Evolutionary conservation across 2,797 vertebrate species (phyloP).

Genomic region (Lacerta bilineata): DNA sequence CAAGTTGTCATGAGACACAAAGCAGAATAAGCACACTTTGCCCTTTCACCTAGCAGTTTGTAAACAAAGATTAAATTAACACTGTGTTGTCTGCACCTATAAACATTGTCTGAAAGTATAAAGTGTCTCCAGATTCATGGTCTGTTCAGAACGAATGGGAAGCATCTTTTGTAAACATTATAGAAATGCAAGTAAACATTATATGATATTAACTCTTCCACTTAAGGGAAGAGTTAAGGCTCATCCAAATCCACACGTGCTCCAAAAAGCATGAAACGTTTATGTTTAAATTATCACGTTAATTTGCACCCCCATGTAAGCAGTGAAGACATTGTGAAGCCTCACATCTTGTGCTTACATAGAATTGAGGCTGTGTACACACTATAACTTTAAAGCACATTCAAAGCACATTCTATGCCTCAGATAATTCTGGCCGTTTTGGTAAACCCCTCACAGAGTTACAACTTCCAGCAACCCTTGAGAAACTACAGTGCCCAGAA

Average conservation of each 20-base stretch:
- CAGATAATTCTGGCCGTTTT: too few species aligned
- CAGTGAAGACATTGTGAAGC: background rate
- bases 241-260: constrained; percentile 10
- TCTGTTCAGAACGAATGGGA: constrained; percentile 10
- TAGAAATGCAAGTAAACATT: constrained; percentile 31
- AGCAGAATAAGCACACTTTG: constrained; percentile 60
- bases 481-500: too few species aligned
- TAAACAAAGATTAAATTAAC: constrained; percentile 69
- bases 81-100: constrained; percentile 57
- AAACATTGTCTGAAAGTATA: constrained; percentile 47
- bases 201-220: background rate
- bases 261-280: background rate
- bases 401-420: too few species aligned
- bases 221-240: background rate
- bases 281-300: background rate
- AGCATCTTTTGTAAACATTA: constrained; percentile 24
- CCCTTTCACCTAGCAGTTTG: constrained; percentile 65
- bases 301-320: background rate
- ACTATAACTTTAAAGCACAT: too few species aligned
- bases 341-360: background rate
- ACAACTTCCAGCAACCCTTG: too few species aligned
- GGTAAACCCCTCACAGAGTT: too few species aligned
- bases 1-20: constrained; percentile 47
- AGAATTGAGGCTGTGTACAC: background rate
- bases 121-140: constrained; percentile 50